Percentiles rank a stretch among this genome's conserved stretches.
Evolutionary conservation across 2,888 invertebrate genomes (phyloP).

Genomic region (Plutella xylostella): DNA sequence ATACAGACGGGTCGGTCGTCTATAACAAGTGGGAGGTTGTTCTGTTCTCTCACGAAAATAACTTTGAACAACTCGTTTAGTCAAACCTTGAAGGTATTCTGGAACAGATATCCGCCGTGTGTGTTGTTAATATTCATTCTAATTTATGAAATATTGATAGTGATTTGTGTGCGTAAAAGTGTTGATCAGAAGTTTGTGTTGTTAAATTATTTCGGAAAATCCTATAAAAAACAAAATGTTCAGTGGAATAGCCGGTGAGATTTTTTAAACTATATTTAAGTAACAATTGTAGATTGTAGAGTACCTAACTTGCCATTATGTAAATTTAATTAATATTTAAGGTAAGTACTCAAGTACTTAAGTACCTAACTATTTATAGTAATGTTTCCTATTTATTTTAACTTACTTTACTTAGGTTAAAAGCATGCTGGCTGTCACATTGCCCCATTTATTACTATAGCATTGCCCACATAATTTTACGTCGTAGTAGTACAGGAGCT

Average conservation of each 20-base stretch:
- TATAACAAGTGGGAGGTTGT: conserved; percentile 1
- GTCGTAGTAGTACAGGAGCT: no score
- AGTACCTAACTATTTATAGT: no score
- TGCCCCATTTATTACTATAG: no score
- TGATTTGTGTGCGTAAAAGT: conserved; percentile 14
- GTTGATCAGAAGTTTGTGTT: conserved; percentile 2
- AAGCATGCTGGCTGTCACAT: no score
- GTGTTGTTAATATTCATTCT: neutral
- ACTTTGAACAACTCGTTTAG: conserved; percentile 16
- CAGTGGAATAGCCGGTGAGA: conserved; percentile 60
- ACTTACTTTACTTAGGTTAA: no score
- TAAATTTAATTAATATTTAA: no score
- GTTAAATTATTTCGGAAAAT: neutral
- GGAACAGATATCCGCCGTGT: conserved; percentile 14
- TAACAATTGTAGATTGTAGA: no score
- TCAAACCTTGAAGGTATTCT: conserved; percentile 40
- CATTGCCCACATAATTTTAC: no score
- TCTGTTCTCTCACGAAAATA: conserved; percentile 24
- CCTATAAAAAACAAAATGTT: conserved; percentile 41
- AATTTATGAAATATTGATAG: conserved; percentile 22
- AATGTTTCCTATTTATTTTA: no score
- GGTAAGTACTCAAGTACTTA: no score
- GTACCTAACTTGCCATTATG: no score
- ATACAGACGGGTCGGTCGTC: conserved; percentile 28
- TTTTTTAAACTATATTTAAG: no score